These are phyloP conservation scores for Harpegnathos saltator DNA, from an alignment of 1,140 invertebrate genomes.

Conservation along the genomic window DNA sequence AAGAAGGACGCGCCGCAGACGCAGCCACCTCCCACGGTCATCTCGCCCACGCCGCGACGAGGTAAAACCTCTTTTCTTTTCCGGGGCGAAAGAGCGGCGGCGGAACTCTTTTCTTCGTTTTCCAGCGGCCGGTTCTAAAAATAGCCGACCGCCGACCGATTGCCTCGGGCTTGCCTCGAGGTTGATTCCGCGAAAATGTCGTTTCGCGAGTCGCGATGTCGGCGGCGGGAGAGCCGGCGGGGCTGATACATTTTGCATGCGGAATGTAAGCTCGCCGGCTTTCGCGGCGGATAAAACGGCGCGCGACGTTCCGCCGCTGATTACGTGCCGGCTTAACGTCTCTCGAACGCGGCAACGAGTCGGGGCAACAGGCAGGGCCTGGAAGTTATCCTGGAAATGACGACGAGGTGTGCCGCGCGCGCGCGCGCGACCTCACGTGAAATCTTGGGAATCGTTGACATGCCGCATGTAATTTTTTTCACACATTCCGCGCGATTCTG, in stretches of 20 bases:
- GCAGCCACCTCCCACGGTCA: conserved; percentile 84
- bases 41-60: conserved; percentile 81
- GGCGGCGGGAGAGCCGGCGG: neutral
- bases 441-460: neutral
- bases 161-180: too few relatives aligned
- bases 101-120: too few relatives aligned
- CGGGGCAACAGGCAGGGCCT: neutral
- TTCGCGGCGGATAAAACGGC: neutral
- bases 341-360: too few relatives aligned
- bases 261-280: neutral
- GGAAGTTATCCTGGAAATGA: neutral
- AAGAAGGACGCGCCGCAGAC: conserved; percentile 79
- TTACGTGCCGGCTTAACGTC: neutral
- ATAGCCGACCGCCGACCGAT: conserved; percentile 12
- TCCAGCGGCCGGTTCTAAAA: neutral
- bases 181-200: conserved; percentile 15
- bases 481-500: too few relatives aligned
- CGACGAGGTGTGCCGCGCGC: too few relatives aligned
- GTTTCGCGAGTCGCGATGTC: neutral
- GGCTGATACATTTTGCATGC: neutral
- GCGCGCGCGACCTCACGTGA: neutral
- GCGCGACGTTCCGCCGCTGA: neutral
- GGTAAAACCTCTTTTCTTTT: conserved; percentile 73
- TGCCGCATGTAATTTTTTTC: too few relatives aligned
- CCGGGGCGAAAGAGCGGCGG: too few relatives aligned